Evolutionary conservation across 2,888 invertebrate species (phyloP).

Genomic region (Leptinotarsa peninsularis): DNA sequence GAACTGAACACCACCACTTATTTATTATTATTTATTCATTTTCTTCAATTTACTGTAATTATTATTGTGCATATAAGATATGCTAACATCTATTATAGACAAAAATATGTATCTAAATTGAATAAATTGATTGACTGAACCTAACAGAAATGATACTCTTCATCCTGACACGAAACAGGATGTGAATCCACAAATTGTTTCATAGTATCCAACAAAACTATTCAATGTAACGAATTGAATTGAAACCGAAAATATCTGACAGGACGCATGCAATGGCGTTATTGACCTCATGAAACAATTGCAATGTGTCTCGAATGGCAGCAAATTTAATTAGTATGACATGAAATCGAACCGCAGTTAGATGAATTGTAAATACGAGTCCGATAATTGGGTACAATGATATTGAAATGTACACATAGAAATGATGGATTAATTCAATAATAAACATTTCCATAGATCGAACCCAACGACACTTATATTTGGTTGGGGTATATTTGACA

Average conservation of each 20-base stretch:
- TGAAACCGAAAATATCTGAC: neutral
- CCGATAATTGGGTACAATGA: neutral
- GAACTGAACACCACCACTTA: too few relatives aligned
- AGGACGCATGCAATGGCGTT: neutral
- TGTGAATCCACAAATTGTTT: too few relatives aligned
- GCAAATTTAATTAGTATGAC: slow-evolving; percentile 14
- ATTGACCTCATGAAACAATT: neutral
- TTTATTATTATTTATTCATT: too few relatives aligned
- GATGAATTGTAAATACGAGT: neutral
- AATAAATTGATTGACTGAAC: too few relatives aligned
- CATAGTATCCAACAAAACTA: too few relatives aligned
- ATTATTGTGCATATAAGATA: too few relatives aligned
- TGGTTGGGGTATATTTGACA: neutral
- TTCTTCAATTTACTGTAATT: too few relatives aligned
- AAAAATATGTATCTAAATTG: too few relatives aligned
- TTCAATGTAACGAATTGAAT: neutral
- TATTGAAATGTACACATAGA: neutral
- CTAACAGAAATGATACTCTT: too few relatives aligned
- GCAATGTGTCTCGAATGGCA: neutral
- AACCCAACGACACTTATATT: neutral
- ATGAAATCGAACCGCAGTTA: slow-evolving; percentile 8
- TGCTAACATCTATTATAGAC: too few relatives aligned
- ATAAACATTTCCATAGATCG: neutral
- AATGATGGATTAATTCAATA: neutral
- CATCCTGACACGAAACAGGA: too few relatives aligned